Conservation (phyloP, 2,888 invertebrate genomes). For the Suillia variegata region DNA sequence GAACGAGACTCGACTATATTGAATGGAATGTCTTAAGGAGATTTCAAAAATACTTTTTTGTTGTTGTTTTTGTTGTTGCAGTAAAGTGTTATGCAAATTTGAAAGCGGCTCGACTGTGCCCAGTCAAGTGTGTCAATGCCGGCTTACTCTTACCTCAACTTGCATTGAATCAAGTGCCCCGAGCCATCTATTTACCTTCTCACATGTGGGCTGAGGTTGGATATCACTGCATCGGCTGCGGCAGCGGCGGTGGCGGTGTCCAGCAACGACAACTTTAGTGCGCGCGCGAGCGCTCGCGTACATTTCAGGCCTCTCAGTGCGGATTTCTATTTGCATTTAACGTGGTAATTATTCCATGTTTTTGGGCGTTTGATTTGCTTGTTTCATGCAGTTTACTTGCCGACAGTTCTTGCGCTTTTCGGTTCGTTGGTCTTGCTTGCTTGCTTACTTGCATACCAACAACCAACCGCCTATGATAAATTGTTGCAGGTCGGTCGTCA, state of each 20-base stretch:
- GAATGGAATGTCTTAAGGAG: too few species aligned
- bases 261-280: too few species aligned
- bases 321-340: conserved; percentile 15
- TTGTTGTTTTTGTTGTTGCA: background rate
- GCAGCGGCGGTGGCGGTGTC: too few species aligned
- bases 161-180: background rate
- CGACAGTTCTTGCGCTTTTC: background rate
- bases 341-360: conserved; percentile 19
- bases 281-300: too few species aligned
- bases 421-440: too few species aligned
- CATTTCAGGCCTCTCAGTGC: too few species aligned
- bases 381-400: conserved; percentile 1
- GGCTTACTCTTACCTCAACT: background rate
- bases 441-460: too few species aligned
- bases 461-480: too few species aligned
- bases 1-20: background rate
- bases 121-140: background rate
- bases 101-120: background rate
- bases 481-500: background rate
- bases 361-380: conserved; percentile 20
- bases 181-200: too few species aligned
- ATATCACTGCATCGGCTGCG: too few species aligned
- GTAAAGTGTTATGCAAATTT: background rate
- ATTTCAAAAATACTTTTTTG: too few species aligned
- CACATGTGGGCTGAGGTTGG: too few species aligned